These are phyloP conservation scores for Platycheirus rosarum DNA, from an alignment of 2,888 invertebrate species.

Conservation along the genomic window DNA sequence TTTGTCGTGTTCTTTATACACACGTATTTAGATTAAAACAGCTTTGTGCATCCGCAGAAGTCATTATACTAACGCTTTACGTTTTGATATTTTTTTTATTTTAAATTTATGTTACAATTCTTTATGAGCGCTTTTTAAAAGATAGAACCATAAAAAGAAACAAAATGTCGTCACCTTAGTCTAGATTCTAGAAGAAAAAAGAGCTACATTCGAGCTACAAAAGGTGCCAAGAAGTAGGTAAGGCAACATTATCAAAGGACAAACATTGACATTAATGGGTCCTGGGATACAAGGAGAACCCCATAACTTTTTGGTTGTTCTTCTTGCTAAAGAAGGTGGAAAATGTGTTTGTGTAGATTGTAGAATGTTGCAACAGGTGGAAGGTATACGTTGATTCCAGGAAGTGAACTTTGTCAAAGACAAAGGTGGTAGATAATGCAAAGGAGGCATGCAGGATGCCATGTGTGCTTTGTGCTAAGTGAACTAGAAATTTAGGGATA, in stretches of 20 bases:
- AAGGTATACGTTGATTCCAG: constrained; percentile 25
- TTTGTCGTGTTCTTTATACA: neutral
- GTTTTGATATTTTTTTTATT: neutral
- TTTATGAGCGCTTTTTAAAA: constrained; percentile 16
- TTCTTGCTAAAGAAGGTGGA: neutral
- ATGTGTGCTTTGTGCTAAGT: constrained; percentile 61
- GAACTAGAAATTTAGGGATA: constrained; percentile 48
- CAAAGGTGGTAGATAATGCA: constrained; percentile 31
- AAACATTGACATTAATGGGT: constrained; percentile 35
- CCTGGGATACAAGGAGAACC: constrained; percentile 7
- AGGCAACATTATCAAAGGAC: constrained; percentile 29
- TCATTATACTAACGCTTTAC: constrained; percentile 33
- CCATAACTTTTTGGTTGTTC: neutral
- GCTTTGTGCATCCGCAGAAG: constrained; percentile 2
- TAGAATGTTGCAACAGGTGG: constrained; percentile 50
- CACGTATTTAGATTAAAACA: neutral
- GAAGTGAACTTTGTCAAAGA: constrained; percentile 59
- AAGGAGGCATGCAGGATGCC: neutral
- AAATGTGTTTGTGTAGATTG: constrained; percentile 15
- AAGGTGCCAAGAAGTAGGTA: neutral
- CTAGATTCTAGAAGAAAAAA: neutral
- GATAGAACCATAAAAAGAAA: constrained; percentile 5
- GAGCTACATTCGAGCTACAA: neutral
- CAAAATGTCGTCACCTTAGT: constrained; percentile 20
- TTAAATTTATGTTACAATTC: constrained; percentile 19